phyloP scores from a whole-genome alignment of 1,140 invertebrate genomes.

The Bombus balteatus region DNA sequence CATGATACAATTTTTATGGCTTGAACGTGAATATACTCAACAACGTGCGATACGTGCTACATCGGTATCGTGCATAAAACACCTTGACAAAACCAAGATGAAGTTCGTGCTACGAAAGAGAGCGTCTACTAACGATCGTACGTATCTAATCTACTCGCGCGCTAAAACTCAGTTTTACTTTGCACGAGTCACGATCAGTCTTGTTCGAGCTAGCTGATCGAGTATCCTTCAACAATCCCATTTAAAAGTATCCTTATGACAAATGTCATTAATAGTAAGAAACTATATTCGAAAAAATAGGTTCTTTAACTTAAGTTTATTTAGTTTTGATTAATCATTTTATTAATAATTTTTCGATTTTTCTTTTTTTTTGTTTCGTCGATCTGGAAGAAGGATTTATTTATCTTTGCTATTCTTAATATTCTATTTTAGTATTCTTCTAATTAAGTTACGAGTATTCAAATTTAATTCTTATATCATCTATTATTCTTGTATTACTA shows the following conservation, averaged over 20 bases:
- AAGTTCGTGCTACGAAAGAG: constrained; percentile 3
- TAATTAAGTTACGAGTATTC: too few relatives aligned
- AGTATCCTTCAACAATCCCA: neutral
- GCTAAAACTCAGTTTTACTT: constrained; percentile 19
- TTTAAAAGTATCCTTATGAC: neutral
- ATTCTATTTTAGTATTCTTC: too few relatives aligned
- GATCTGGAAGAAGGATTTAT: too few relatives aligned
- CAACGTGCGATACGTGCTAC: neutral
- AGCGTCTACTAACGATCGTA: neutral
- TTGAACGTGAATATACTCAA: neutral
- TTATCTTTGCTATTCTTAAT: too few relatives aligned
- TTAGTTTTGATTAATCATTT: neutral
- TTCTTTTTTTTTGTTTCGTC: too few relatives aligned
- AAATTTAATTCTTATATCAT: too few relatives aligned
- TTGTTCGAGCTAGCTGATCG: neutral
- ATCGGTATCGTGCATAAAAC: neutral
- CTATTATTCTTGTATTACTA: too few relatives aligned
- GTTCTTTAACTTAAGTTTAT: neutral
- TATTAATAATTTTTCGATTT: neutral
- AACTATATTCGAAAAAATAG: neutral
- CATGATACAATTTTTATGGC: neutral
- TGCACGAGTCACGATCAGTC: neutral
- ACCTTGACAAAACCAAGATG: neutral
- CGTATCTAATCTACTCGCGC: constrained; percentile 31
- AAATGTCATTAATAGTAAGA: too few relatives aligned